Conservation (phyloP, 2,797 vertebrate genomes). For the Pogoniulus pusillus region DNA sequence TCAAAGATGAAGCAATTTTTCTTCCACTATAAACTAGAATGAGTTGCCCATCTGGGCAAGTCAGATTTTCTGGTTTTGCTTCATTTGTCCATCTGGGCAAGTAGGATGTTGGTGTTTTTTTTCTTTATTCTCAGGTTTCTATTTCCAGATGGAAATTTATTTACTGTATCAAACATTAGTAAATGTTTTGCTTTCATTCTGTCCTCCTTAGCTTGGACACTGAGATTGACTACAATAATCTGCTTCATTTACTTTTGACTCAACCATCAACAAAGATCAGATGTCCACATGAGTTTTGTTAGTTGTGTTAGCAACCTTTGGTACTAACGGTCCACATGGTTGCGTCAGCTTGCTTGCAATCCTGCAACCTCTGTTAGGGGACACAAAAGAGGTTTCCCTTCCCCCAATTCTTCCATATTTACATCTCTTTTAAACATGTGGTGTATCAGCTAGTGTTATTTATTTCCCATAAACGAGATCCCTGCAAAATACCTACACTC, state of each 20-base stretch:
- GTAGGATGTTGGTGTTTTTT: not conserved
- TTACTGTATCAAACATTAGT: not conserved
- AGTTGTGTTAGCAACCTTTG: constrained; percentile 22
- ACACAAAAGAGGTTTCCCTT: not conserved
- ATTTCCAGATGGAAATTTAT: not conserved
- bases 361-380: not conserved
- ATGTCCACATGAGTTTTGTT: not conserved
- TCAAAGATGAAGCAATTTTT: not conserved
- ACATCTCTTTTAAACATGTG: not conserved
- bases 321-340: not conserved
- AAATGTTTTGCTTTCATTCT: constrained; percentile 2
- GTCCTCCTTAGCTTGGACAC: not conserved
- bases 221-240: not conserved
- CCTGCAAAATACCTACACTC: not conserved
- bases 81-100: not conserved
- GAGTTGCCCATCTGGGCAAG: not conserved
- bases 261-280: constrained; percentile 20
- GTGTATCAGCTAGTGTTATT: not conserved
- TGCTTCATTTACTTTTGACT: constrained; percentile 25
- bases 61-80: not conserved
- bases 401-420: not conserved
- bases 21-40: not conserved
- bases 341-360: not conserved
- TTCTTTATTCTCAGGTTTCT: not conserved
- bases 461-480: not conserved